phyloP scores from a whole-genome alignment of 2,797 vertebrate species.

The Antrozous pallidus region DNA sequence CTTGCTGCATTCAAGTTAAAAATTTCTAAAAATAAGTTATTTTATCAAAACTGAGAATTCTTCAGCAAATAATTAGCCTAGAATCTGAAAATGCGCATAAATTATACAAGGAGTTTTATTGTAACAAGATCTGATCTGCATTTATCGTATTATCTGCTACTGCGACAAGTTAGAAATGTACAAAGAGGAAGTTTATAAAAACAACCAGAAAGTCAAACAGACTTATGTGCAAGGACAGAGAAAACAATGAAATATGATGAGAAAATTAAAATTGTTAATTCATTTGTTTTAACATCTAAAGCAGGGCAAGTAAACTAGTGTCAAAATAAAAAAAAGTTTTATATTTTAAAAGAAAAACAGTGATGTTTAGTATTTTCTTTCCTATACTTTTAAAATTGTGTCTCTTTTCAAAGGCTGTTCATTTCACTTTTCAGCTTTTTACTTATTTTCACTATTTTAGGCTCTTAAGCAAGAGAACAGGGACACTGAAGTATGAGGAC shows the following conservation, averaged over 20 bases:
- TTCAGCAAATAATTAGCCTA: constrained; percentile 31
- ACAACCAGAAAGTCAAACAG: constrained; percentile 37
- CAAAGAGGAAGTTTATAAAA: constrained; percentile 15
- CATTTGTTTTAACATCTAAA: constrained; percentile 26
- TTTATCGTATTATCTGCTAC: background rate
- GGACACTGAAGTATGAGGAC: background rate
- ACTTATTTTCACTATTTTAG: background rate
- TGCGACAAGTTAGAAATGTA: background rate
- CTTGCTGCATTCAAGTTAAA: constrained; percentile 25
- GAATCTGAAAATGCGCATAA: constrained; percentile 34
- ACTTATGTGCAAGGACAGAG: constrained; percentile 21
- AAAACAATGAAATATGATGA: constrained; percentile 30
- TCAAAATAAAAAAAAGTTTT: constrained; percentile 12
- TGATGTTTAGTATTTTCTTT: constrained; percentile 10
- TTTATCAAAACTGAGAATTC: constrained; percentile 15
- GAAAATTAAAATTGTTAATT: constrained; percentile 49
- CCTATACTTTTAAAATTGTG: background rate
- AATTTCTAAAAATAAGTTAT: constrained; percentile 43
- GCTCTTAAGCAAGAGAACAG: background rate
- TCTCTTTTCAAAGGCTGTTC: constrained; percentile 20
- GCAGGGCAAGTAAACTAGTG: background rate
- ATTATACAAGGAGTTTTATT: background rate
- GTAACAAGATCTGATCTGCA: background rate
- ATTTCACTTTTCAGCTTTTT: constrained; percentile 36
- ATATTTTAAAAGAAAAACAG: background rate